phyloP scores from a whole-genome alignment of 2,113 vertebrate species.

The Gallinago media region DNA sequence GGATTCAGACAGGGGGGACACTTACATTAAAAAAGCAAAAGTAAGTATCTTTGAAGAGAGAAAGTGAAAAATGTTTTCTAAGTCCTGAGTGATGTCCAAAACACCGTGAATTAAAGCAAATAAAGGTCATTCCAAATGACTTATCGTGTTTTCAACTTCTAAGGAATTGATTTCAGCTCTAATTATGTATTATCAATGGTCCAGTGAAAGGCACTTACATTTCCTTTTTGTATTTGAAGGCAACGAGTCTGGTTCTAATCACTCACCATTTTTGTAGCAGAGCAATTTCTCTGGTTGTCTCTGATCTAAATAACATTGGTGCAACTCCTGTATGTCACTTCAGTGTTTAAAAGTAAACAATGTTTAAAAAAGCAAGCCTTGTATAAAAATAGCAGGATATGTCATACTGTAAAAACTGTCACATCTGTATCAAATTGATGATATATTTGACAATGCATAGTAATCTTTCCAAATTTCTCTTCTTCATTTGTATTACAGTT shows the following conservation, averaged over 20 bases:
- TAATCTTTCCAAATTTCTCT: not conserved
- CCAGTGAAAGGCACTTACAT: not conserved
- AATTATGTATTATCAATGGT: not conserved
- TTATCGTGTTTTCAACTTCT: not conserved
- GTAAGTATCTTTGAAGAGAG: not conserved
- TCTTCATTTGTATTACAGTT: not conserved
- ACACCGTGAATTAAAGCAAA: not conserved
- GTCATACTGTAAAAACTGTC: not conserved
- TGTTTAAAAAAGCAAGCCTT: not conserved
- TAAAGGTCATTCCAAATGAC: not conserved
- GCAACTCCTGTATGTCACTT: not conserved
- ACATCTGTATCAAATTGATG: not conserved
- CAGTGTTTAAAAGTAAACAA: not conserved
- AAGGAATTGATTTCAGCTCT: not conserved
- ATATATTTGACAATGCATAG: not conserved
- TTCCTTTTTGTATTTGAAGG: not conserved
- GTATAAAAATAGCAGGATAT: not conserved
- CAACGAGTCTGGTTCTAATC: not conserved
- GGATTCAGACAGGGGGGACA: rapidly evolving
- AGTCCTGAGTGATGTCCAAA: not conserved
- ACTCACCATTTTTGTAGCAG: not conserved
- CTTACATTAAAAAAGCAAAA: not conserved
- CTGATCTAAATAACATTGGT: not conserved
- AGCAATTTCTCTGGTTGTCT: not conserved
- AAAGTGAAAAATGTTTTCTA: not conserved